These are phyloP conservation scores for Heliconius erato DNA, from an alignment of 2,888 invertebrate species.

Conservation along the genomic window DNA sequence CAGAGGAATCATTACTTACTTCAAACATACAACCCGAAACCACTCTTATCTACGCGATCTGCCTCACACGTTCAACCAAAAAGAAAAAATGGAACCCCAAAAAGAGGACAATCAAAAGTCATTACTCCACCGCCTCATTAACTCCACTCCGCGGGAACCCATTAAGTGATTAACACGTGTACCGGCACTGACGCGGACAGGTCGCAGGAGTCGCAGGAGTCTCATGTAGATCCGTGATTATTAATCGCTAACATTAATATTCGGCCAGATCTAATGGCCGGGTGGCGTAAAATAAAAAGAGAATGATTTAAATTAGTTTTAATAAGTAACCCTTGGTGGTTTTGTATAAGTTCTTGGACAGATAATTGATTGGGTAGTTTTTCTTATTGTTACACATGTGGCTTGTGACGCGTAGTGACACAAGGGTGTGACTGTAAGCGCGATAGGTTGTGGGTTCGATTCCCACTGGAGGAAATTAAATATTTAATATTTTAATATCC, in stretches of 20 bases:
- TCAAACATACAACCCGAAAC: not conserved
- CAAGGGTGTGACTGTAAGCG: too few relatives aligned
- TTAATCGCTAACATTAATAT: slow-evolving; percentile 40
- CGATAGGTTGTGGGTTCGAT: too few relatives aligned
- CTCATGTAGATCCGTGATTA: slow-evolving; percentile 25
- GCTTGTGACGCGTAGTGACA: too few relatives aligned
- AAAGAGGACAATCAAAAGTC: slow-evolving; percentile 56
- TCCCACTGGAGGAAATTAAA: too few relatives aligned
- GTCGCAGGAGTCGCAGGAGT: not conserved
- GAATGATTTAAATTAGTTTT: not conserved
- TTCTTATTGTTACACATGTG: not conserved
- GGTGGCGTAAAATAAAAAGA: slow-evolving; percentile 37
- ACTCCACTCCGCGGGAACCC: slow-evolving; percentile 64
- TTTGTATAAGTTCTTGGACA: slow-evolving; percentile 1
- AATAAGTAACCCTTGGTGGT: not conserved
- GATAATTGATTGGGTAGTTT: not conserved
- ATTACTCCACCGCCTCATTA: slow-evolving; percentile 75
- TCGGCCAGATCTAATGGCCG: slow-evolving; percentile 8
- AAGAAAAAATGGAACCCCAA: slow-evolving; percentile 20
- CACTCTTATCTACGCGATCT: not conserved
- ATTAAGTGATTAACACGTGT: slow-evolving; percentile 75
- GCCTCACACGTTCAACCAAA: not conserved
- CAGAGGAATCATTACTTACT: not conserved
- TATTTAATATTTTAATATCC: too few relatives aligned
- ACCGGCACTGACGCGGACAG: not conserved